Evolutionary conservation across 2,888 invertebrate species (phyloP).

Genomic region (Parnassius smintheus): DNA sequence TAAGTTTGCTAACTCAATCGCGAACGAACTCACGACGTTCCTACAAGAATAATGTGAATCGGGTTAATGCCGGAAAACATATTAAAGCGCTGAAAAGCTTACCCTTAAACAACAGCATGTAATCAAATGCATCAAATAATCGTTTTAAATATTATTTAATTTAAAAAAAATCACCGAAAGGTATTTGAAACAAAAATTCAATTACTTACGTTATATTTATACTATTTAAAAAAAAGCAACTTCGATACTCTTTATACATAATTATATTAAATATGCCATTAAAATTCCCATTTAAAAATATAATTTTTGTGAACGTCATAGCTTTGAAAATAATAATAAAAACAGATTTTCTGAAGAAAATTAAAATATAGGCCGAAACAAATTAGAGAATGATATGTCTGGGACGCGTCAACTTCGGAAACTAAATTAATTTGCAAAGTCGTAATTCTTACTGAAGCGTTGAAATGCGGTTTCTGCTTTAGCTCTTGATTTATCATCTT

Average conservation of each 20-base stretch:
- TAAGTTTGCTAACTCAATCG: conserved; percentile 48
- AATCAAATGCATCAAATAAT: conserved; percentile 9
- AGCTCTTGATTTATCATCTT: conserved; percentile 19
- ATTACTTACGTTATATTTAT: too few species aligned
- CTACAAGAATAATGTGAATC: conserved; percentile 26
- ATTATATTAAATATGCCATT: too few species aligned
- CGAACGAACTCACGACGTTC: conserved; percentile 31
- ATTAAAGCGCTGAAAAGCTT: conserved; percentile 17
- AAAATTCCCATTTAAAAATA: too few species aligned
- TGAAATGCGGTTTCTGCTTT: conserved; percentile 14
- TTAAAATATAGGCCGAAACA: background rate
- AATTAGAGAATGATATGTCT: conserved; percentile 5
- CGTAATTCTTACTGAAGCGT: conserved; percentile 19
- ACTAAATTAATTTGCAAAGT: conserved; percentile 15
- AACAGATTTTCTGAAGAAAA: too few species aligned
- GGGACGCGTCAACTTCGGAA: conserved; percentile 19
- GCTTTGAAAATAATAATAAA: too few species aligned
- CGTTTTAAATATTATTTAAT: background rate
- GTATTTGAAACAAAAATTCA: too few species aligned
- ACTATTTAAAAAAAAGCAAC: too few species aligned
- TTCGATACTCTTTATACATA: too few species aligned
- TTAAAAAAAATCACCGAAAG: too few species aligned
- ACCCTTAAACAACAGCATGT: conserved; percentile 10
- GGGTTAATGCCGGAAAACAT: conserved; percentile 21
- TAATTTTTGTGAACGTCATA: too few species aligned